A percentile compares a stretch with the other conserved stretches of the same genome.
These are phyloP conservation scores for Pollenia griseotomentosa DNA, from an alignment of 2,888 invertebrate species.

Conservation along the genomic window DNA sequence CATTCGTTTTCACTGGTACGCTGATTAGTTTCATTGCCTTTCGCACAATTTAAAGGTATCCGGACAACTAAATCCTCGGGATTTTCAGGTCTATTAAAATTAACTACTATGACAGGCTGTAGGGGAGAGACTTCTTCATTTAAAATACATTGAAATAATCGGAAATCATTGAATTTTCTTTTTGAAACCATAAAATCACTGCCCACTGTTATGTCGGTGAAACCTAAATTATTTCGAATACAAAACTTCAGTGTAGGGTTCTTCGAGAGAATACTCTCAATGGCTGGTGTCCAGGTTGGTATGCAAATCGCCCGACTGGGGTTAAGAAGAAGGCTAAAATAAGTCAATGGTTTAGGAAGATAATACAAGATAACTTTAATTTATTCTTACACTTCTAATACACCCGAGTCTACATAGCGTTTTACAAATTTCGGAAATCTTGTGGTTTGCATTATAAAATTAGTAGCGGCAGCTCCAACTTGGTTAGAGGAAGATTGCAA, in stretches of 20 bases:
- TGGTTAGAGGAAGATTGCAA: conserved; percentile 79
- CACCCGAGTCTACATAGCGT: conserved; percentile 79
- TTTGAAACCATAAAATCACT: conserved; percentile 81
- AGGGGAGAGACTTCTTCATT: conserved; percentile 80
- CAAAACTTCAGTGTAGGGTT: conserved; percentile 88
- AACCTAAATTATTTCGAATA: conserved; percentile 86
- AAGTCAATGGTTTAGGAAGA: neutral
- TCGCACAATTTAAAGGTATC: conserved; percentile 73
- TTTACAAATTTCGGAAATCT: conserved; percentile 78
- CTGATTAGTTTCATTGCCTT: neutral
- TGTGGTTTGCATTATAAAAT: conserved; percentile 81
- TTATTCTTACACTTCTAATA: conserved; percentile 79
- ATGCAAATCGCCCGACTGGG: conserved; percentile 83
- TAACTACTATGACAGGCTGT: conserved; percentile 79
- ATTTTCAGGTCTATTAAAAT: conserved; percentile 77
- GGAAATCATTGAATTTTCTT: conserved; percentile 78
- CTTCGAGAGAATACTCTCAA: conserved; percentile 86
- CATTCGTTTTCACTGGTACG: conserved; percentile 70
- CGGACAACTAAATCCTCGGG: conserved; percentile 69
- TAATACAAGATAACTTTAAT: too few relatives aligned
- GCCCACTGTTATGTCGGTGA: conserved; percentile 86
- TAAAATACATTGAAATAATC: conserved; percentile 77
- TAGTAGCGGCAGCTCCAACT: conserved; percentile 80
- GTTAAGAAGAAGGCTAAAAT: conserved; percentile 78
- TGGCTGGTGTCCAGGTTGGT: conserved; percentile 87